Evolutionary conservation across 2,888 invertebrate genomes (phyloP).

Genomic region (Acleris sparsana): DNA sequence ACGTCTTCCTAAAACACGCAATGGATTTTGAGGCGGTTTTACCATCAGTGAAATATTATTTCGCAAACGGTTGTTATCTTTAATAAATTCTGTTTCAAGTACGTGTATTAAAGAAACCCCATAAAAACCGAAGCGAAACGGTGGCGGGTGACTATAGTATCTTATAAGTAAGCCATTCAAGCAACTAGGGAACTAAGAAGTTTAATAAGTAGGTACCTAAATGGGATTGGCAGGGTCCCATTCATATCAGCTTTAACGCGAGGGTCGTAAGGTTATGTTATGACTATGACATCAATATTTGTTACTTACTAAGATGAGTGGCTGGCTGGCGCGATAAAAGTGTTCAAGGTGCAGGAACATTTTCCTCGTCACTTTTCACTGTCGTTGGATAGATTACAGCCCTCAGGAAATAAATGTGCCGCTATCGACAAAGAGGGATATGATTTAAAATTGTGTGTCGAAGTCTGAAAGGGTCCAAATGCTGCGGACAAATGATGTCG

Average conservation of each 20-base stretch:
- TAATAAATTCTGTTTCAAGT: too few species aligned
- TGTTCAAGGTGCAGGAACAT: constrained; percentile 1
- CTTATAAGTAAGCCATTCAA: neutral
- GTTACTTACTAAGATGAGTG: constrained; percentile 11
- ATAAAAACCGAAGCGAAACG: too few species aligned
- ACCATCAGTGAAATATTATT: too few species aligned
- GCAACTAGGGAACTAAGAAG: neutral
- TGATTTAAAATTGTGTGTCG: neutral
- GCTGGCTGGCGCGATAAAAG: constrained; percentile 8
- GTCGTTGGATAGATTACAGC: constrained; percentile 8
- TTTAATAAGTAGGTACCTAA: neutral
- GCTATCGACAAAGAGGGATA: neutral
- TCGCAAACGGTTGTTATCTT: too few species aligned
- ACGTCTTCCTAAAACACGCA: too few species aligned
- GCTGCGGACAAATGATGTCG: too few species aligned
- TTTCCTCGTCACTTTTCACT: constrained; percentile 8
- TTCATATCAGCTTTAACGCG: constrained; percentile 8
- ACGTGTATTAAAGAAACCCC: too few species aligned
- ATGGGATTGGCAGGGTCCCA: neutral
- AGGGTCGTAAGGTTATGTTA: constrained; percentile 1
- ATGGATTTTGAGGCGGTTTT: too few species aligned
- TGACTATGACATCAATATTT: constrained; percentile 12
- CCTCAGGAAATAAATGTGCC: neutral
- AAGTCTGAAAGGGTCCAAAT: neutral
- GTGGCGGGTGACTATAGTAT: too few species aligned